Conservation (phyloP, 2,797 vertebrate genomes). For the Mareca strepera region DNA sequence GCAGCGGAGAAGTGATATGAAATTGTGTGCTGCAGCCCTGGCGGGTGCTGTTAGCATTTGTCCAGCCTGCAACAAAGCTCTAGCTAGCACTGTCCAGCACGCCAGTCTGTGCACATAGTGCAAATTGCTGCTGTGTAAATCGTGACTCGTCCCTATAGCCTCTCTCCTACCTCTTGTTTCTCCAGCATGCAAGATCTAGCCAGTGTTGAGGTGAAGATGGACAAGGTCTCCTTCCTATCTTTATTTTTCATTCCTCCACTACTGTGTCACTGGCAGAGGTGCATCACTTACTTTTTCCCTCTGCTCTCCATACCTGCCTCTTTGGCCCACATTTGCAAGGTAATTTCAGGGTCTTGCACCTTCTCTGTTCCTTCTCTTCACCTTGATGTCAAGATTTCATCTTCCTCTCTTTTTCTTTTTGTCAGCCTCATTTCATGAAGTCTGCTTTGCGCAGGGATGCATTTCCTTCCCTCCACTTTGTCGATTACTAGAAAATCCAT, state of each 20-base stretch:
- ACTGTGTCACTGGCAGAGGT: not conserved
- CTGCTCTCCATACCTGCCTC: not conserved
- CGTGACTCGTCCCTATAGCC: not conserved
- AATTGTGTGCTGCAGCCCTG: not conserved
- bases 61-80: not conserved
- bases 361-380: not conserved
- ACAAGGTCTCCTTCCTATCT: not conserved
- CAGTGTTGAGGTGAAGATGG: not conserved
- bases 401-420: not conserved
- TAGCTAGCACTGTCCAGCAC: accelerated
- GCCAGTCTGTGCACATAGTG: accelerated
- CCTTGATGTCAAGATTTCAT: not conserved
- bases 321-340: not conserved
- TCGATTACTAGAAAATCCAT: constrained; percentile 19
- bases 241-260: not conserved
- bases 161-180: not conserved
- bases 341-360: not conserved
- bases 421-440: not conserved
- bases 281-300: not conserved
- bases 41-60: accelerated
- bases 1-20: not conserved
- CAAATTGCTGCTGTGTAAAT: not conserved
- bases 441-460: not conserved
- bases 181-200: not conserved
- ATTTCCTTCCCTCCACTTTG: not conserved